Base-by-base conservation (phyloP, 2,797 vertebrate species). In the Chaenodraco wilsoni region DNA sequence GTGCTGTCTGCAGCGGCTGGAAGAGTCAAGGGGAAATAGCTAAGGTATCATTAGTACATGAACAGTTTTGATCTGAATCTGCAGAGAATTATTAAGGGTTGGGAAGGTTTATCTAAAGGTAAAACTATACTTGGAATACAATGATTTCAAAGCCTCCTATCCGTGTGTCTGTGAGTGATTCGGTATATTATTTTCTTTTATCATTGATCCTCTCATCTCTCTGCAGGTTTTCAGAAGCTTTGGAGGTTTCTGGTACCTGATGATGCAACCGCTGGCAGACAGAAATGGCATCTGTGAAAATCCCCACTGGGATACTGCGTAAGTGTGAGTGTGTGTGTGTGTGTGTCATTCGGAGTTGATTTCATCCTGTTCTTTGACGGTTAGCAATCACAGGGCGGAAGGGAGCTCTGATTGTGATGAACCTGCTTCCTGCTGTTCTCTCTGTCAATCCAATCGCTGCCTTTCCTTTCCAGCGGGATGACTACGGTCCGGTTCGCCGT, bases 181-280 rank as follows among this genome's bases (percentile, higher is more conserved):
- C 19, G 50, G 68, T 74, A 61, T 65, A 60, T 81, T 64, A 54
- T 50, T 3, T 15, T 61, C 74, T 62, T 77, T 67, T 40, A 64
- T 65, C 73, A 52, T 49, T 59, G 56, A 74, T 45, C 19, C 68
- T 74, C 71, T 76, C 82, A 60, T 83, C 79, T 72, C 48, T 60
- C 61, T 72, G 68, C 54, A 59, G 69, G 50, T 55, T 74, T 72
- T 60, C 65, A 45, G 17, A 72, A 46, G 74, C 74, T 77, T 78
- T 69, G 43, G 72, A 64, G 74, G 69, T 67, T 78, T 82, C 63
- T 82, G 84, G 60, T 71, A 61, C 60, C 68, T 71, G 78, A 84
- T 86, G 84, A 83, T 78, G 62, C 66, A 76, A 76, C 55, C 46
- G 67, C 63, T 83, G 82, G 84, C 85, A 90, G 79, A 65, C 76